A percentile compares a stretch with the other conserved stretches of the same genome.
Conservation (phyloP, 2,113 vertebrate species). For the Phyllopteryx taeniolatus region DNA sequence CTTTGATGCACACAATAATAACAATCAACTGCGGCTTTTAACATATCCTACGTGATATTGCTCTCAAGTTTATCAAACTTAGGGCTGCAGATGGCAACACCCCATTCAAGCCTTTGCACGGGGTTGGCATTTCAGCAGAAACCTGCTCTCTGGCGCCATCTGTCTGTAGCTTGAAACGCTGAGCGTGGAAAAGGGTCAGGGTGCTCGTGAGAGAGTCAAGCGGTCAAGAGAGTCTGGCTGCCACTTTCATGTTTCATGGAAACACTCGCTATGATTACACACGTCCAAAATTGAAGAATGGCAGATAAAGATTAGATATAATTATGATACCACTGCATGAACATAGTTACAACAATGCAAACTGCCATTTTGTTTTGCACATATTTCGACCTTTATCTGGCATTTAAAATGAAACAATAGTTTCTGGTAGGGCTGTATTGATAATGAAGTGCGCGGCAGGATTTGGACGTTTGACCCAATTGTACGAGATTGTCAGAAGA, state of each 20-base stretch:
- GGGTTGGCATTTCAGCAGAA: neutral
- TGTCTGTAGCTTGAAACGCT: constrained; percentile 20
- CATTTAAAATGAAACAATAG: neutral
- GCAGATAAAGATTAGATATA: neutral
- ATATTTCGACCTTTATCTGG: neutral
- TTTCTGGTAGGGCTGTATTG: neutral
- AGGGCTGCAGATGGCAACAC: constrained; percentile 39
- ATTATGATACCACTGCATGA: neutral
- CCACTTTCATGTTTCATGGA: neutral
- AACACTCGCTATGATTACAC: constrained; percentile 7
- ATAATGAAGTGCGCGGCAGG: constrained; percentile 34
- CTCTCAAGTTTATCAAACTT: neutral
- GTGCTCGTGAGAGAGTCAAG: neutral
- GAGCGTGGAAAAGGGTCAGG: constrained; percentile 3
- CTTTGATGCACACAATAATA: neutral
- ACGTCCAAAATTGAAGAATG: constrained; percentile 5
- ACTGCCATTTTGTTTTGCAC: neutral
- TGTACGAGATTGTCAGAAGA: constrained; percentile 47
- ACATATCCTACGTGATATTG: neutral
- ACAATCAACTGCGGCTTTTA: neutral
- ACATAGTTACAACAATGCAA: neutral
- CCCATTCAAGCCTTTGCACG: constrained; percentile 20
- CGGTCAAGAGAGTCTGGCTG: neutral
- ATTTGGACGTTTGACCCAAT: constrained; percentile 49
- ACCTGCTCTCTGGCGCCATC: constrained; percentile 41